phyloP scores from a whole-genome alignment of 2,888 invertebrate genomes.

The Lacanobia oleracea region DNA sequence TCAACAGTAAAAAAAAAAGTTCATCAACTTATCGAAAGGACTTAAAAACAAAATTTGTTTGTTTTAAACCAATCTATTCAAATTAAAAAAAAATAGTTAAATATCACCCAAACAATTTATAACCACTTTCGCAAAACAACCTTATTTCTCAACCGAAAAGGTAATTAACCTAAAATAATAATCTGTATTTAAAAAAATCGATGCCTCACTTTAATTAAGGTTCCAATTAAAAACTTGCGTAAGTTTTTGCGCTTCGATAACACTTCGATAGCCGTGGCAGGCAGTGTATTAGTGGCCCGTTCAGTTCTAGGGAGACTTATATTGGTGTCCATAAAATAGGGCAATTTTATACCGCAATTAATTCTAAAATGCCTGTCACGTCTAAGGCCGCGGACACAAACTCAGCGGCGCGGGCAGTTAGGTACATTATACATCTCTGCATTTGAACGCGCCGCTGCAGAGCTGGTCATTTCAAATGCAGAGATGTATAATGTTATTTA shows the following conservation, averaged over 20 bases:
- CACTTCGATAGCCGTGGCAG: constrained; percentile 45
- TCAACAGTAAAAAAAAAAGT: too few species aligned
- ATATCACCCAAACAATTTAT: background rate
- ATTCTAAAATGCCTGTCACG: too few species aligned
- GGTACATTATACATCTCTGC: too few species aligned
- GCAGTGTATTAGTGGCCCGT: constrained; percentile 35
- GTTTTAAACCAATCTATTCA: background rate
- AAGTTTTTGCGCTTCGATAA: constrained; percentile 56
- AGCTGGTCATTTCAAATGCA: too few species aligned
- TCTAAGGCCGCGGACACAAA: too few species aligned
- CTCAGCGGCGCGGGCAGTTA: too few species aligned
- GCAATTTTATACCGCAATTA: background rate
- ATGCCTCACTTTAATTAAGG: constrained; percentile 50
- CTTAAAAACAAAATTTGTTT: background rate
- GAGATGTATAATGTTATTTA: too few species aligned
- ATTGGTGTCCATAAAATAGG: background rate
- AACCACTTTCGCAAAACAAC: background rate
- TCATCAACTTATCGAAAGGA: too few species aligned
- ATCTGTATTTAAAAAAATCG: constrained; percentile 3
- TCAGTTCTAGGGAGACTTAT: background rate
- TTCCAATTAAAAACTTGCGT: constrained; percentile 61
- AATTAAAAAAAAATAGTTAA: background rate
- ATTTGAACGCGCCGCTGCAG: too few species aligned
- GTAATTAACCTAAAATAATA: constrained; percentile 16
- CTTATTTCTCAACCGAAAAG: constrained; percentile 4